These are phyloP conservation scores for Endotricha flammealis DNA, from an alignment of 2,888 invertebrate species.

Conservation along the genomic window DNA sequence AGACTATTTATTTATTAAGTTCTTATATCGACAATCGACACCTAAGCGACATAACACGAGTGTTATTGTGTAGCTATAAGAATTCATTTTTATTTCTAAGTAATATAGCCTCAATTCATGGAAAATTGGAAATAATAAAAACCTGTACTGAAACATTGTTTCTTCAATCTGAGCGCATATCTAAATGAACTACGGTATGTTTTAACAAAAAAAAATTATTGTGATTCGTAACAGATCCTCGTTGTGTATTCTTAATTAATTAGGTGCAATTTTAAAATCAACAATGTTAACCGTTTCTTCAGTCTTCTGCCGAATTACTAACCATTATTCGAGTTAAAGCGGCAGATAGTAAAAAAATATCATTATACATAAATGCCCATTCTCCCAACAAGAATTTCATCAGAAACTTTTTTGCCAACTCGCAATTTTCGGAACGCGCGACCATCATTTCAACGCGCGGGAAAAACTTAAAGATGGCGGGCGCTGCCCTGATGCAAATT, in stretches of 20 bases:
- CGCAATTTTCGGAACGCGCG: slow-evolving; percentile 62
- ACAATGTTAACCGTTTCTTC: slow-evolving; percentile 14
- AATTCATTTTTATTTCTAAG: too few species aligned
- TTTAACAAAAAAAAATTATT: too few species aligned
- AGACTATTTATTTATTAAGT: too few species aligned
- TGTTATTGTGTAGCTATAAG: too few species aligned
- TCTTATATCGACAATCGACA: too few species aligned
- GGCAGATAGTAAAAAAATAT: slow-evolving; percentile 34
- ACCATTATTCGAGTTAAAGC: slow-evolving; percentile 34
- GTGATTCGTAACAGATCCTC: too few species aligned
- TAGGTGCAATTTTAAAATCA: not conserved
- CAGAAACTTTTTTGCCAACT: slow-evolving; percentile 47
- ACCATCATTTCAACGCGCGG: slow-evolving; percentile 50
- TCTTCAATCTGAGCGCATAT: too few species aligned
- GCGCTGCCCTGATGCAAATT: slow-evolving; percentile 64
- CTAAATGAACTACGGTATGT: too few species aligned
- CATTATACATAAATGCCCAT: slow-evolving; percentile 56
- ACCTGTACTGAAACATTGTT: too few species aligned
- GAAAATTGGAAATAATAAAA: too few species aligned
- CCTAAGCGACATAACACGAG: too few species aligned
- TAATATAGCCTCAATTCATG: too few species aligned
- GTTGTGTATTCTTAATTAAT: not conserved
- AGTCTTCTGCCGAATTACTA: slow-evolving; percentile 35
- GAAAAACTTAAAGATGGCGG: slow-evolving; percentile 65
- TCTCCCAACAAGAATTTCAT: slow-evolving; percentile 63